Percentiles rank a stretch among this genome's conserved stretches.
Evolutionary conservation across 2,888 invertebrate species (phyloP).

Genomic region (Ferdinandea cuprea): DNA sequence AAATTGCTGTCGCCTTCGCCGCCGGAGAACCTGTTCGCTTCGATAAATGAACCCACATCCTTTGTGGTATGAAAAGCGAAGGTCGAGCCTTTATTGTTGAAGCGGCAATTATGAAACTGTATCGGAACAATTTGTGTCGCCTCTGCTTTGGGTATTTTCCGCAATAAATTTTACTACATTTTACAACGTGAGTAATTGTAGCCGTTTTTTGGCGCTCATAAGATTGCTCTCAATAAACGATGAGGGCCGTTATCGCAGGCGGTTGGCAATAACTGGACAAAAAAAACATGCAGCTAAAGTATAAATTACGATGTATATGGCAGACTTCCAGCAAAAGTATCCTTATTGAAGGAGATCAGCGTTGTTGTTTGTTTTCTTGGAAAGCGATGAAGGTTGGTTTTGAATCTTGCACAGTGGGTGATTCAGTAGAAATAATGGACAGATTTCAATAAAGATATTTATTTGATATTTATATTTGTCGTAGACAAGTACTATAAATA

Average conservation of each 20-base stretch:
- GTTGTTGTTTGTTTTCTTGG: neutral
- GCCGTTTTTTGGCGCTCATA: conserved; percentile 34
- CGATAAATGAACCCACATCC: conserved; percentile 53
- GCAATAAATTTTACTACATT: conserved; percentile 66
- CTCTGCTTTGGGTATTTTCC: conserved; percentile 40
- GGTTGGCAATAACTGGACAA: conserved; percentile 10
- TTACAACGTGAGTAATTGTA: conserved; percentile 71
- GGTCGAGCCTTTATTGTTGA: conserved; percentile 1
- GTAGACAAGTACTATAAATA: too few relatives aligned
- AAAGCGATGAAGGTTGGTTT: neutral
- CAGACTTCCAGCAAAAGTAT: conserved; percentile 48
- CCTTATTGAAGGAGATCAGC: neutral
- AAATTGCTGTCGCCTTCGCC: too few relatives aligned
- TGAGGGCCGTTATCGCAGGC: conserved; percentile 41
- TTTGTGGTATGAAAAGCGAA: conserved; percentile 8
- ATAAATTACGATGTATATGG: conserved; percentile 60
- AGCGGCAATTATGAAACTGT: conserved; percentile 55
- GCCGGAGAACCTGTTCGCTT: conserved; percentile 49
- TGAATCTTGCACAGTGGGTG: too few relatives aligned
- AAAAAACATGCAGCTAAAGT: conserved; percentile 54
- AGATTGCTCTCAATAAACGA: conserved; percentile 40
- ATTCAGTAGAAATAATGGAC: too few relatives aligned
- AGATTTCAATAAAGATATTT: too few relatives aligned
- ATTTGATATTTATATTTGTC: too few relatives aligned
- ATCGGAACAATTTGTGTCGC: conserved; percentile 52